Conservation (phyloP, 2,888 invertebrate genomes). For the Ichneumoninae sp. region DNA sequence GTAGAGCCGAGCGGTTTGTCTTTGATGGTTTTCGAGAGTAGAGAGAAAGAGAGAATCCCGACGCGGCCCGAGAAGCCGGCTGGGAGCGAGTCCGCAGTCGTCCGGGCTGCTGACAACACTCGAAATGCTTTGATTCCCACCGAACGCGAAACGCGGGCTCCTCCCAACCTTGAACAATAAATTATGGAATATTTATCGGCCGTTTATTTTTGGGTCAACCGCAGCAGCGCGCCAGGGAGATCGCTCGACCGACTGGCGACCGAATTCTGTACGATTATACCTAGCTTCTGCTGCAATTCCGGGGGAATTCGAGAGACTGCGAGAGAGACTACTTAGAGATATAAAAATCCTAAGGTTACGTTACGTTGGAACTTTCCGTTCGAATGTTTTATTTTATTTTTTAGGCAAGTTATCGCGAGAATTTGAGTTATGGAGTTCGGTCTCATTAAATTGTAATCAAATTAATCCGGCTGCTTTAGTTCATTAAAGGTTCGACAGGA, state of each 20-base stretch:
- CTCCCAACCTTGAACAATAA: slow-evolving; percentile 75
- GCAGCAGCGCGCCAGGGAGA: slow-evolving; percentile 6
- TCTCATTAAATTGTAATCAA: too few relatives aligned
- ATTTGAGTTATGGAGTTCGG: too few relatives aligned
- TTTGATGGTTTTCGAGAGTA: slow-evolving; percentile 76
- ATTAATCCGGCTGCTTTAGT: too few relatives aligned
- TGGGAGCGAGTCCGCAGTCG: slow-evolving; percentile 73
- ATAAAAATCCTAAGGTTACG: too few relatives aligned
- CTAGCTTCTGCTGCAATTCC: slow-evolving; percentile 27
- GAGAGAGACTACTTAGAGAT: too few relatives aligned
- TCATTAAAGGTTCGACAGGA: too few relatives aligned
- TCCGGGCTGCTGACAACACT: slow-evolving; percentile 76
- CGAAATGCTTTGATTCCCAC: slow-evolving; percentile 81
- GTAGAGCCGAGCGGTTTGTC: slow-evolving; percentile 75
- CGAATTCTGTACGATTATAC: neutral
- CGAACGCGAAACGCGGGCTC: slow-evolving; percentile 71
- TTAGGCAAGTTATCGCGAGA: too few relatives aligned
- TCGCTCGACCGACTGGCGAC: slow-evolving; percentile 72
- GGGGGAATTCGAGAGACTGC: neutral
- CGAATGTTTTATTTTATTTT: too few relatives aligned
- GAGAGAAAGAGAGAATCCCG: slow-evolving; percentile 40
- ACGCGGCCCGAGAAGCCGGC: slow-evolving; percentile 71
- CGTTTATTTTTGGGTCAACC: slow-evolving; percentile 63
- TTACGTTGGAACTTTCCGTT: too few relatives aligned
- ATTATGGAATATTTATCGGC: slow-evolving; percentile 81